A percentile compares a stretch with the other conserved stretches of the same genome.
Evolutionary conservation across 1,140 invertebrate species (phyloP).

Genomic region (Orussus abietinus): DNA sequence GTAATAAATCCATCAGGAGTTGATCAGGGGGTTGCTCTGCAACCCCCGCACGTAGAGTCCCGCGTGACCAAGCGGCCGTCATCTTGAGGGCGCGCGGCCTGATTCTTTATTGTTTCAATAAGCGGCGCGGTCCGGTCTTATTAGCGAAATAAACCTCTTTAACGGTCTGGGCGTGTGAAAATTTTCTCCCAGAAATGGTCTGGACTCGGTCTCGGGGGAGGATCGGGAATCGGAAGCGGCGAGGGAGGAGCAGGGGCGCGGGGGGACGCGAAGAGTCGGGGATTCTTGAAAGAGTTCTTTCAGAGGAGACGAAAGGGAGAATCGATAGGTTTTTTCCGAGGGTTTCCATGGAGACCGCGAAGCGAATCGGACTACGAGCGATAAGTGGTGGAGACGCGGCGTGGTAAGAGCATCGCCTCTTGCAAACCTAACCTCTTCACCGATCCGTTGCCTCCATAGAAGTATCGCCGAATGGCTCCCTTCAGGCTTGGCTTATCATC

Average conservation of each 20-base stretch:
- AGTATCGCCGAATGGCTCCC: no score
- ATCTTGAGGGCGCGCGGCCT: background rate
- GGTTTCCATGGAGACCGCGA: conserved; percentile 53
- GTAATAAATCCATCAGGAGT: conserved; percentile 44
- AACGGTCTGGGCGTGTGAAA: conserved; percentile 38
- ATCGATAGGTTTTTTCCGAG: conserved; percentile 54
- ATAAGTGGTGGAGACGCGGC: conserved; percentile 30
- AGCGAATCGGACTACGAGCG: conserved; percentile 41
- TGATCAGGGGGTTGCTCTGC: conserved; percentile 32
- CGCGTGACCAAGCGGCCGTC: background rate
- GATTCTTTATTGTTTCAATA: conserved; percentile 57
- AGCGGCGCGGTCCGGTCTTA: conserved; percentile 50
- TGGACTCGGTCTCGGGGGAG: conserved; percentile 2
- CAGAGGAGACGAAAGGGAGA: conserved; percentile 47
- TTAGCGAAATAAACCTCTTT: conserved; percentile 56
- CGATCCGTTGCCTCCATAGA: background rate
- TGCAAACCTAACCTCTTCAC: background rate
- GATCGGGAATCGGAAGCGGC: conserved; percentile 18
- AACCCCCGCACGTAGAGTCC: conserved; percentile 38
- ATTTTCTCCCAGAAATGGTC: conserved; percentile 13
- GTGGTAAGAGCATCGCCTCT: conserved; percentile 34
- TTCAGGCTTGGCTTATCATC: no score
- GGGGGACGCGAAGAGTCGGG: conserved; percentile 6
- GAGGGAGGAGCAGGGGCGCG: conserved; percentile 12
- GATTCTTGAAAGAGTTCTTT: conserved; percentile 49